phyloP scores from a whole-genome alignment of 2,113 vertebrate species.

The Stictonetta naevosa region DNA sequence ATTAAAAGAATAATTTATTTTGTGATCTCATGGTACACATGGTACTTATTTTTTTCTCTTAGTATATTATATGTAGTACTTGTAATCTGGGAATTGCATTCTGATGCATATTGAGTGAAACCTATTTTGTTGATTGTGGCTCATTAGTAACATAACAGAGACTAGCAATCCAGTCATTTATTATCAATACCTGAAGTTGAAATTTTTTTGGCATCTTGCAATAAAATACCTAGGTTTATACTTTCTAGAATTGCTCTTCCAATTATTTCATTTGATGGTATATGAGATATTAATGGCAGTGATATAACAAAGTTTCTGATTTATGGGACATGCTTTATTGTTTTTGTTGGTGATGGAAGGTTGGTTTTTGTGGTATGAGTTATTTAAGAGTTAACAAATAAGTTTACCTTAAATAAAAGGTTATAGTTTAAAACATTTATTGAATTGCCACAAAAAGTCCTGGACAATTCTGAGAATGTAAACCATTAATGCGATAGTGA shows the following conservation, averaged over 20 bases:
- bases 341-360: too few relatives aligned
- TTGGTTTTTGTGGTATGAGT: not conserved
- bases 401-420: not conserved
- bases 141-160: not conserved
- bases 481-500: not conserved
- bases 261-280: not conserved
- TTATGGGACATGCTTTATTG: not conserved
- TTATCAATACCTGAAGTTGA: not conserved
- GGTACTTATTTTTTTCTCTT: not conserved
- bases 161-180: not conserved
- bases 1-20: not conserved
- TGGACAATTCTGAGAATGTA: not conserved
- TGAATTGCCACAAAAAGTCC: not conserved
- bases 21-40: not conserved
- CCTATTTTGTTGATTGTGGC: not conserved
- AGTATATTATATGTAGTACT: not conserved
- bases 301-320: not conserved
- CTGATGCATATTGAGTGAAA: not conserved
- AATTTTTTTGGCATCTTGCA: not conserved
- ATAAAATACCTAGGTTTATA: not conserved
- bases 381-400: not conserved
- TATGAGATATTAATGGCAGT: not conserved
- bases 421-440: not conserved
- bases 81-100: not conserved
- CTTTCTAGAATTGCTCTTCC: not conserved